phyloP scores from a whole-genome alignment of 2,888 invertebrate genomes.

The Thymelicus sylvestris region DNA sequence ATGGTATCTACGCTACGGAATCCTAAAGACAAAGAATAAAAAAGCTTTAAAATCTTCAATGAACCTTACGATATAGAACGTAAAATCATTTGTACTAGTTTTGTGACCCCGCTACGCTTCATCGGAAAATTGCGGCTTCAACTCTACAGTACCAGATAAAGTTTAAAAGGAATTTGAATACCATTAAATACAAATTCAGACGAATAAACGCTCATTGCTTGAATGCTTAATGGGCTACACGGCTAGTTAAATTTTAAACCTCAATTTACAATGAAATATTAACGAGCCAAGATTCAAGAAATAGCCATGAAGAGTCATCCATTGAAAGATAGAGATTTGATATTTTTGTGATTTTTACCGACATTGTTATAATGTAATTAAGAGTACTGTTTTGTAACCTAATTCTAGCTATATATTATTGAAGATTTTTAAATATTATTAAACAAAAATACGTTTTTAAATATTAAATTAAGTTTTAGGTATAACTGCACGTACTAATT shows the following conservation, averaged over 20 bases:
- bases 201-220: not conserved
- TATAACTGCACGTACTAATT: no score
- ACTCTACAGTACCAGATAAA: constrained; percentile 55
- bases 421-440: no score
- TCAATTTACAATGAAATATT: constrained; percentile 16
- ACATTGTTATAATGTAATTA: no score
- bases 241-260: constrained; percentile 31
- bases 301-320: not conserved
- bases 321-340: not conserved
- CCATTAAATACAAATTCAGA: constrained; percentile 39
- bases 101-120: constrained; percentile 79
- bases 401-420: no score
- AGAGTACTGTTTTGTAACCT: no score
- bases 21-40: constrained; percentile 6
- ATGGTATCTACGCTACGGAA: not conserved
- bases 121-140: constrained; percentile 70
- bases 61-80: constrained; percentile 40
- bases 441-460: no score
- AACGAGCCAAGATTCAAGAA: not conserved
- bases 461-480: no score
- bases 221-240: constrained; percentile 20
- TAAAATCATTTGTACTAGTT: constrained; percentile 70
- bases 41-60: constrained; percentile 22
- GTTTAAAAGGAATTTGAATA: constrained; percentile 48
- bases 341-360: no score